Percentiles rank a stretch among this genome's conserved stretches.
Conservation (phyloP, 2,888 invertebrate species). For the Ichneumoninae sp. region DNA sequence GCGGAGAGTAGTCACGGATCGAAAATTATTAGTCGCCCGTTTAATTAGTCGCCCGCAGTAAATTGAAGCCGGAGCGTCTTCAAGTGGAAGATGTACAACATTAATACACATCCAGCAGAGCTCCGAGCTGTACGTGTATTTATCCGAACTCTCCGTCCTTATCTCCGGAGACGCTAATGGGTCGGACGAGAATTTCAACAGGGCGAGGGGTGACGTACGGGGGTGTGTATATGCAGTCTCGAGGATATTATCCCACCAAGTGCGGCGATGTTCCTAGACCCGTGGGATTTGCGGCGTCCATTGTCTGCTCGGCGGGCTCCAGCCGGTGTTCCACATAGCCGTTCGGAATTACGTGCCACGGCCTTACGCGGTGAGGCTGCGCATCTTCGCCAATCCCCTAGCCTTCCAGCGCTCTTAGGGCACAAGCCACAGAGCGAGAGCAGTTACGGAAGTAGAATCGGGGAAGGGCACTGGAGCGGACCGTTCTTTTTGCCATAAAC, state of each 20-base stretch:
- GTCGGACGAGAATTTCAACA: conserved; percentile 34
- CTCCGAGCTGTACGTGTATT: neutral
- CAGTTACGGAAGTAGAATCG: conserved; percentile 23
- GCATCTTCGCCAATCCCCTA: neutral
- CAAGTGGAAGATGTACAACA: neutral
- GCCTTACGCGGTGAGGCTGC: conserved; percentile 8
- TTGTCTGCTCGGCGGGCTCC: conserved; percentile 65
- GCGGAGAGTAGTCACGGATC: neutral
- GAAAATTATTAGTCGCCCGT: neutral
- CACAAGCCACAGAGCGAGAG: conserved; percentile 27
- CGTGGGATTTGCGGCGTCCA: conserved; percentile 69
- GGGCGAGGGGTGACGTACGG: conserved; percentile 24
- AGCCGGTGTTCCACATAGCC: conserved; percentile 56
- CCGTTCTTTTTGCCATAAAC: conserved; percentile 30
- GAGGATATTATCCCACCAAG: conserved; percentile 64
- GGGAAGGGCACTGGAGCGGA: neutral
- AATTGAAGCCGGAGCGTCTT: neutral
- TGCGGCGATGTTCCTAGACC: conserved; percentile 57
- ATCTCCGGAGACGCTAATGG: conserved; percentile 50
- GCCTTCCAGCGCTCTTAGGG: neutral
- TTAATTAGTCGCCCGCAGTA: neutral
- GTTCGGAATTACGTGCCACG: conserved; percentile 62
- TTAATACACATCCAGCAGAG: conserved; percentile 7
- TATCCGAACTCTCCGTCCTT: conserved; percentile 10
- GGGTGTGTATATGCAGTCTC: conserved; percentile 28